These are phyloP conservation scores for Pomatorhinus ruficollis DNA, from an alignment of 2,113 vertebrate species.

Conservation along the genomic window DNA sequence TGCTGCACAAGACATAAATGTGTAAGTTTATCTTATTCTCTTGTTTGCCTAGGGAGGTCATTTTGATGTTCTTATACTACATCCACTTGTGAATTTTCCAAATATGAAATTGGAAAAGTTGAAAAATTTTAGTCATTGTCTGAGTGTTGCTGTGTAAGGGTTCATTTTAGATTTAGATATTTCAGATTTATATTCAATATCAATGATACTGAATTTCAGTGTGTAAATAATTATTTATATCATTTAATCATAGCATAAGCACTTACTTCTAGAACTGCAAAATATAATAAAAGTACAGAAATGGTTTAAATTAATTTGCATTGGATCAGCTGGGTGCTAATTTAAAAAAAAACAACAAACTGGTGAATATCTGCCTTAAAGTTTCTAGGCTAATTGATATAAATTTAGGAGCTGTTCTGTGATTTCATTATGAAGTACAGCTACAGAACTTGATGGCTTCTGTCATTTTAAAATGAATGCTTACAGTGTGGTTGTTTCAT, in stretches of 20 bases:
- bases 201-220: not conserved
- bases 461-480: not conserved
- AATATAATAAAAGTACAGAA: not conserved
- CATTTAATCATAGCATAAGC: not conserved
- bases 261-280: not conserved
- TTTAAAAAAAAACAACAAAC: not conserved
- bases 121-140: not conserved
- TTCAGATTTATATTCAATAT: not conserved
- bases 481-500: not conserved
- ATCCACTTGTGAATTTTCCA: not conserved
- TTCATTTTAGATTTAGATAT: not conserved
- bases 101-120: not conserved
- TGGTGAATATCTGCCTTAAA: not conserved
- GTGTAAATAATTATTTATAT: not conserved
- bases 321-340: not conserved
- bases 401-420: not conserved
- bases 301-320: not conserved
- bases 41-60: not conserved
- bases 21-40: not conserved
- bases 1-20: not conserved
- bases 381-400: not conserved
- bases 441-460: not conserved
- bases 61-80: slow-evolving; percentile 6
- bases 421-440: not conserved
- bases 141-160: not conserved